Evolutionary conservation across 2,888 invertebrate species (phyloP).

Genomic region (Acrobasis consociella): DNA sequence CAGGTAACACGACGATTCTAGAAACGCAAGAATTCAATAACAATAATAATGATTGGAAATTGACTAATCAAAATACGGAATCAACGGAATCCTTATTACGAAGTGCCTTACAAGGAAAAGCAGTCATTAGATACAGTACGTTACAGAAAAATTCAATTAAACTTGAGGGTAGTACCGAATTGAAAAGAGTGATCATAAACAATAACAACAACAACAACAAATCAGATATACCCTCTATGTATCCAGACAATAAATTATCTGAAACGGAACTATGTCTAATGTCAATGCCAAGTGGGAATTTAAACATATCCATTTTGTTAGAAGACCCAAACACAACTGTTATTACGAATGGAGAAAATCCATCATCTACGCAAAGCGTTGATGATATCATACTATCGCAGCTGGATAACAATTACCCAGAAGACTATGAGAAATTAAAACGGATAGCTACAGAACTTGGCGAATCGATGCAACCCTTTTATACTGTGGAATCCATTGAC

Average conservation of each 20-base stretch:
- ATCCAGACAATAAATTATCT: conserved; percentile 69
- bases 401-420: conserved; percentile 86
- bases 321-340: conserved; percentile 72
- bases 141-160: conserved; percentile 79
- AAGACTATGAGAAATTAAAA: conserved; percentile 93
- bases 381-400: conserved; percentile 88
- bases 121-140: conserved; percentile 81
- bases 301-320: conserved; percentile 76
- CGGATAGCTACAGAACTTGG: conserved; percentile 92
- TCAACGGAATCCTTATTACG: conserved; percentile 89
- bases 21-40: conserved; percentile 82
- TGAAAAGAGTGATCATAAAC: conserved; percentile 69
- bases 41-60: conserved; percentile 92
- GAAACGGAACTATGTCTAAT: conserved; percentile 64
- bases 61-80: conserved; percentile 87
- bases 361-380: conserved; percentile 84
- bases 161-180: conserved; percentile 64
- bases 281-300: conserved; percentile 65
- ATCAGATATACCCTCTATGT: conserved; percentile 81
- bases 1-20: conserved; percentile 79
- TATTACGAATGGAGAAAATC: conserved; percentile 75
- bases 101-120: conserved; percentile 92
- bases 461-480: conserved; percentile 88
- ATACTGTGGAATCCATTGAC: conserved; percentile 82
- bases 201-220: conserved; percentile 79